Percentiles rank a stretch among this genome's conserved stretches.
Evolutionary conservation across 2,113 vertebrate genomes (phyloP).

Genomic region (Penelope pileata): DNA sequence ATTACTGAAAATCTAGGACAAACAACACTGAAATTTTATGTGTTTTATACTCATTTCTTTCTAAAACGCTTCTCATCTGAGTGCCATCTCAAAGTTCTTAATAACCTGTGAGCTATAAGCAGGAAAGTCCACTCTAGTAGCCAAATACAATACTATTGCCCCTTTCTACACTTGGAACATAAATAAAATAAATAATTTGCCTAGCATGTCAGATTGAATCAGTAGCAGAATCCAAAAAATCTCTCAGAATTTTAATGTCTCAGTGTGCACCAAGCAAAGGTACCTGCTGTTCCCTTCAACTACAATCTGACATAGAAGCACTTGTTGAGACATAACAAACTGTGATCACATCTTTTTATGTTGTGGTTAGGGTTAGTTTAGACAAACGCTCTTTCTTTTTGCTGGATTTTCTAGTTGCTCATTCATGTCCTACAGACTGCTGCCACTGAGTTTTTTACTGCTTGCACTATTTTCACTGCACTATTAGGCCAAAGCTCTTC

Average conservation of each 20-base stretch:
- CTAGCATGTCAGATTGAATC: not conserved
- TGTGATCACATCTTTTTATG: not conserved
- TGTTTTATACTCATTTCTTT: not conserved
- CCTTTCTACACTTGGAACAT: not conserved
- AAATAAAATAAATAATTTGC: not conserved
- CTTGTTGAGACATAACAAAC: not conserved
- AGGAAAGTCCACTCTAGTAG: not conserved
- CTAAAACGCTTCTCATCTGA: not conserved
- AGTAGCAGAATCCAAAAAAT: not conserved
- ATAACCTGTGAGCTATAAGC: not conserved
- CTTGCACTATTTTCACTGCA: not conserved
- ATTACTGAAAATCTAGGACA: conserved; percentile 33
- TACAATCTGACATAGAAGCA: not conserved
- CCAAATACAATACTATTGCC: not conserved
- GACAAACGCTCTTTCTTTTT: not conserved
- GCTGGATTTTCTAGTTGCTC: not conserved
- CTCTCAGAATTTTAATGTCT: not conserved
- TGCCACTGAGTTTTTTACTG: not conserved
- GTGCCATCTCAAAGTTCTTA: not conserved
- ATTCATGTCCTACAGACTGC: not conserved
- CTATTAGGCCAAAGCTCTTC: accelerated
- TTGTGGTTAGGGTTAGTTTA: not conserved
- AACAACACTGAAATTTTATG: not conserved
- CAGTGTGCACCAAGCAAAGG: not conserved
- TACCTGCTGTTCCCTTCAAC: not conserved